Conservation (phyloP, 1,140 invertebrate species). For the Penaeus japonicus region DNA sequence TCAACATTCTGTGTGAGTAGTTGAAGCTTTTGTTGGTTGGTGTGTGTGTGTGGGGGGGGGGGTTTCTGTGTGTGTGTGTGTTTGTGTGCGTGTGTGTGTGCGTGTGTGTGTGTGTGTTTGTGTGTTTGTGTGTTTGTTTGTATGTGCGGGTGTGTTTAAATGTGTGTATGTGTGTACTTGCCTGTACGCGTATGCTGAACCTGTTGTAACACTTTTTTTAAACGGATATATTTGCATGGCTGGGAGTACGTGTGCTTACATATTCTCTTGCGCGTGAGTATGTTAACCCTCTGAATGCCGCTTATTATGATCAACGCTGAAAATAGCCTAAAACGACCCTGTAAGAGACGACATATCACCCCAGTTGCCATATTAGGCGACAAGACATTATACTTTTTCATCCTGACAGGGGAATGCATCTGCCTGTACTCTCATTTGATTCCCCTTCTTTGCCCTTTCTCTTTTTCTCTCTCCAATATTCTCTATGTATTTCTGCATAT, state of each 20-base stretch:
- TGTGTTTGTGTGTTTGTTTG: background rate
- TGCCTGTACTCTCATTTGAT: background rate
- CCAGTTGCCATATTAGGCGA: background rate
- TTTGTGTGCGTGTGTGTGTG: background rate
- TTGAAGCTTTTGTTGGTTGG: background rate
- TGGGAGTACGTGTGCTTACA: background rate
- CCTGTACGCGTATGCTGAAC: too few relatives aligned
- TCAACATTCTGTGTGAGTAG: constrained; percentile 76
- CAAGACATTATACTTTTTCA: background rate
- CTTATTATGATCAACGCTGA: too few relatives aligned
- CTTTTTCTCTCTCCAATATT: background rate
- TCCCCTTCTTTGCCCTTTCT: background rate
- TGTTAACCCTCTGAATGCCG: background rate
- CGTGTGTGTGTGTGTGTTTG: background rate
- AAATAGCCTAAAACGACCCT: too few relatives aligned
- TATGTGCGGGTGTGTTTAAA: background rate
- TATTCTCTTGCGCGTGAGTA: background rate
- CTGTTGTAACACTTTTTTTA: too few relatives aligned
- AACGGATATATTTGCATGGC: background rate
- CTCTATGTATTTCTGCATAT: background rate
- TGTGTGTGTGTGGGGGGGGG: background rate
- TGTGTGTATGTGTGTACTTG: background rate
- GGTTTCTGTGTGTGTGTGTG: background rate
- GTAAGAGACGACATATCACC: background rate
- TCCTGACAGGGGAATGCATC: background rate